Base-by-base conservation (phyloP, 2,797 vertebrate species). In the Falco columbarius region DNA sequence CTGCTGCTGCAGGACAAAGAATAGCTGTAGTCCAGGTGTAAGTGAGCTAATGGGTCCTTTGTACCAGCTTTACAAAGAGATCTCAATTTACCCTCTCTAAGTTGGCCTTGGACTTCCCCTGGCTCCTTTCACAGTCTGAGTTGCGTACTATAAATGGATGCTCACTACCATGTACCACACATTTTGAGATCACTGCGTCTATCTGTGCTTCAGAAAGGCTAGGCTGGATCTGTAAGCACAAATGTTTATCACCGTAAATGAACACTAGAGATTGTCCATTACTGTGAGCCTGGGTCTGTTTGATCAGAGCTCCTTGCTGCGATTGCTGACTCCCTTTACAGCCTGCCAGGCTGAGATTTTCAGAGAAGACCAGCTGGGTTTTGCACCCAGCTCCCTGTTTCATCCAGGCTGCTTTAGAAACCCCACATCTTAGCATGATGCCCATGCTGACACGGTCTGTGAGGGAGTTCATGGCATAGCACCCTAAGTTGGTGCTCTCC, bases 361-460 rank as follows among this genome's bases (percentile, higher is more conserved):
- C 29, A 16, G 59, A 55, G 40, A 32, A 55, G 40, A 32, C 40
- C 0, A 0, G 23, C 4, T 5, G 29, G 21, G 36, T 20, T 70
- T 74, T 44, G 55, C 8, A 26, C 22, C 44, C 77, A 61, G 12
- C 18, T 62, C 77, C 36, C 20, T 15, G 12, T 12, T 38, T 46
- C 36, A 36, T 24, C 58, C 74, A 16, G 55, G 62, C 36, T 62
- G 38, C 81, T 72, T 63, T 46, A 63, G 38, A 81, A 63, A 3
- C 12, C 71, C 38, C 52, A 52, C 2, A 51, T 15, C 44, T 59
- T 17, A 8, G 2, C 15, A 12, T 0, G 0, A 29, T n/a, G 32
- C 11, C 65, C 29, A 10, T 4, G 6, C 8, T 62, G 55, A 49
- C 13, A 1, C 0, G 0, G 49, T 8, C 52, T 30, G 34, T 8